Conservation (phyloP, 2,797 vertebrate genomes). For the Cichlasoma orientale region DNA sequence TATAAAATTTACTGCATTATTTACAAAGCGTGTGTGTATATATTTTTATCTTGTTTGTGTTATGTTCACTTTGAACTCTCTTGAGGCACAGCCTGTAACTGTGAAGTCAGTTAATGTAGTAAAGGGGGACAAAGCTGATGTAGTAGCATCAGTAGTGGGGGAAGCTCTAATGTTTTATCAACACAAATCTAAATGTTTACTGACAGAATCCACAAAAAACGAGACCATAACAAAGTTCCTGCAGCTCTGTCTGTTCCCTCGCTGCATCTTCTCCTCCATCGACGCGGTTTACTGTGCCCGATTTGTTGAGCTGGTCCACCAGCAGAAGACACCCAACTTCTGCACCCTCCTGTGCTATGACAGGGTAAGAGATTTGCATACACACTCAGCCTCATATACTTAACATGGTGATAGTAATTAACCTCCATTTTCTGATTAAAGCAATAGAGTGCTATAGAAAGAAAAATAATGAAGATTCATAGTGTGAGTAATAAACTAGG, state of each 20-base stretch:
- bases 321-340: slow-evolving; percentile 98
- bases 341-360: slow-evolving; percentile 98
- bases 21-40: not conserved
- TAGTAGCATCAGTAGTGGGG: not conserved
- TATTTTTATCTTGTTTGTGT: too few relatives aligned
- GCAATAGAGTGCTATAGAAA: not conserved
- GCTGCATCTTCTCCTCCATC: slow-evolving; percentile 98
- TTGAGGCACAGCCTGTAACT: not conserved
- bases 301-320: slow-evolving; percentile 97
- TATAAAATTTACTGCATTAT: not conserved
- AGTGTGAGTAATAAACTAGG: not conserved
- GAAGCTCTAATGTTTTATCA: slow-evolving; percentile 1
- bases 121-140: not conserved
- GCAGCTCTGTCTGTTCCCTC: slow-evolving; percentile 97
- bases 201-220: slow-evolving; percentile 96
- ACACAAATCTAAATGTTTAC: slow-evolving; percentile 17
- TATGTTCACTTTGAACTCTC: too few relatives aligned
- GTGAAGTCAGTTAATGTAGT: not conserved
- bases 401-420: not conserved
- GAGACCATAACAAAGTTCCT: slow-evolving; percentile 99
- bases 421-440: not conserved
- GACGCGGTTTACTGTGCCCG: slow-evolving; percentile 98
- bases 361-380: slow-evolving; percentile 81
- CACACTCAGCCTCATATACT: not conserved
- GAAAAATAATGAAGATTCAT: not conserved